Evolutionary conservation across 2,797 vertebrate species (phyloP), one percentile per base, ranked within the genome.

Genomic region (Gephyroberyx darwinii): DNA sequence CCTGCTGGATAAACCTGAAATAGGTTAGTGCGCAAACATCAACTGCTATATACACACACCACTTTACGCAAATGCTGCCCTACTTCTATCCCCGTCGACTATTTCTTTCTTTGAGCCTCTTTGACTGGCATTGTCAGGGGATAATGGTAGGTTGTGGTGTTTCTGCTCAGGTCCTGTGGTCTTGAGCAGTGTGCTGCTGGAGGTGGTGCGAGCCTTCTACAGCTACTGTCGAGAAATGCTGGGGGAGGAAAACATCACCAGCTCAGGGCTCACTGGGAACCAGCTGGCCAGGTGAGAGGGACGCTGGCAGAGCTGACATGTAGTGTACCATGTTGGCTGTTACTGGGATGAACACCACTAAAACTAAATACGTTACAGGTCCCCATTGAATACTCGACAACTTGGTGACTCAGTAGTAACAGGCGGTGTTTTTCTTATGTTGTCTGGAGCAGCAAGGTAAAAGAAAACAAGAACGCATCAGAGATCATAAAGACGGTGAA

Each of bases 401-500:
- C 52, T 75, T 26, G 10, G 13, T 14, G 59, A 31, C 58, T 2
- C 33, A 5, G 2, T 31, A n/a, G 33, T 69, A 43, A 31, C 35
- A 20, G 6, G 12, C 12, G 0, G 1, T 52, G 5, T 8, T 60
- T 55, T 30, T 69, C 7, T 62, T 69, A 0, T 68, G 14, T 74
- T 69, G 69, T 72, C 53, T 54, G 64, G 2, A 62, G 65, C 92
- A 99, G 97, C 75, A 92, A 94, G 69, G 94, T 99, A 84, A 99
- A 98, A 89, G 96, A 97, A 75, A 98, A 98, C 75, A 98, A 94
- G 87, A 96, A 93, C 0, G 94, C 96, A 12, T 96, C 96, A 0
- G 98, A 99, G 92, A 96, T 98, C 50, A 96, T 98, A 75, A 99
- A 99, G 88, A 96, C 97, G 0, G 92, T 96, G 78, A 99, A 98